Evolutionary conservation across 1,140 invertebrate species (phyloP), one percentile per base, ranked within the genome.

Genomic region (Pantala flavescens): DNA sequence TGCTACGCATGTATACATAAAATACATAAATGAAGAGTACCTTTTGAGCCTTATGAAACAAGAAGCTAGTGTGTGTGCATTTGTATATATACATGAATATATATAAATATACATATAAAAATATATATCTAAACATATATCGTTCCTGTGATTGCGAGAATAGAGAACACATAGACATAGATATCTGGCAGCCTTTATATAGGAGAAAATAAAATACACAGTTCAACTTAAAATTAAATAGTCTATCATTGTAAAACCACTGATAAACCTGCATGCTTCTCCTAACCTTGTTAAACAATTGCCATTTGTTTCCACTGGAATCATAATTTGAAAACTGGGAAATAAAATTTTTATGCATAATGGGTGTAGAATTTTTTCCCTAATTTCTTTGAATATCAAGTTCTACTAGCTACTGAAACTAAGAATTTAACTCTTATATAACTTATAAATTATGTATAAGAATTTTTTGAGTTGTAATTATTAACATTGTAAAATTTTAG

Each of bases 1-100:
- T 63, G 49, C 49, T 63, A 63, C 49, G n/a, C 49, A 63, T 63
- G 49, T 63, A 63, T 63, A 21, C 49, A 63, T 19, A 63, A 49
- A 63, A 63, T 63, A 63, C 49, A 63, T 63, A 63, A 63, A 63
- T 63, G 49, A 63, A 63, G 28, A 63, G 49, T 63, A 63, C 49
- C 49, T 63, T 63, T 63, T 63, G 49, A 63, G 49, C 49, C 49
- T 63, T 63, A 63, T 63, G 12, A 63, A 63, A 63, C 49, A 63
- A 63, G 49, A 63, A 19, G 49, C 49, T 63, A 63, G 49, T 63
- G 49, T 63, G 49, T 63, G 49, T 63, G 49, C 49, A 63, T 63
- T 63, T 63, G 49, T 63, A 63, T 63, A 63, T 63, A 63, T 63
- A 63, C 49, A 63, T 63, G 49, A 63, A 63, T 63, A 63, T 63